These are phyloP conservation scores for Agrochola lychnidis DNA, from an alignment of 2,888 invertebrate species.

Conservation along the genomic window DNA sequence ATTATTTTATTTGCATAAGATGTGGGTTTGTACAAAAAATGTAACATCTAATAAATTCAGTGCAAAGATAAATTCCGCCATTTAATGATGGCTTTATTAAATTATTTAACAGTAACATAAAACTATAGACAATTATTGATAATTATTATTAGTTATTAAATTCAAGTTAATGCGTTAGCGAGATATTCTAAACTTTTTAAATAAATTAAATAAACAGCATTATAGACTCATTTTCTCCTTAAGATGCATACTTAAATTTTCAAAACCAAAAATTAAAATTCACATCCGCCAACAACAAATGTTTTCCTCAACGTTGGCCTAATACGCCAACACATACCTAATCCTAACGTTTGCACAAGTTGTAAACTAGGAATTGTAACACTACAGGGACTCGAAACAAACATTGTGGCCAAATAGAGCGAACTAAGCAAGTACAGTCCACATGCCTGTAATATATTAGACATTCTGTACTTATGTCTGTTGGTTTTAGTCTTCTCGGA, in stretches of 20 bases:
- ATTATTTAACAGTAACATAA: too few relatives aligned
- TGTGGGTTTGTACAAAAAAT: too few relatives aligned
- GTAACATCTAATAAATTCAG: too few relatives aligned
- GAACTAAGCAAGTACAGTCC: conserved; percentile 54
- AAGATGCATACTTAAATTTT: background rate
- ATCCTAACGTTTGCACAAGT: conserved; percentile 53
- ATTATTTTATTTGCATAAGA: too few relatives aligned
- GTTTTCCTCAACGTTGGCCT: conserved; percentile 26
- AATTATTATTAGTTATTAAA: too few relatives aligned
- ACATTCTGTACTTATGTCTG: conserved; percentile 43
- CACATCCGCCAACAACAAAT: conserved; percentile 11
- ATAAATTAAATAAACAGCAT: too few relatives aligned
- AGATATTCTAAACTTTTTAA: too few relatives aligned
- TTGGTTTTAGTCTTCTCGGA: conserved; percentile 11
- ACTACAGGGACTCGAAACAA: conserved; percentile 58
- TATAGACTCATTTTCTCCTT: too few relatives aligned
- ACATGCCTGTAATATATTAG: conserved; percentile 51
- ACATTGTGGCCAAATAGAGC: conserved; percentile 60
- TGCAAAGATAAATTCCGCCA: too few relatives aligned
- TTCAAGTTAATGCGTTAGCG: too few relatives aligned
- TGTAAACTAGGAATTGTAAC: conserved; percentile 63
- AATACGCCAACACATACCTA: conserved; percentile 36
- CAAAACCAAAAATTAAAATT: background rate
- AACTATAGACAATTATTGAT: too few relatives aligned
- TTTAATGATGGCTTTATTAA: too few relatives aligned